phyloP scores from a whole-genome alignment of 2,113 vertebrate genomes.

The Cottus gobio region DNA sequence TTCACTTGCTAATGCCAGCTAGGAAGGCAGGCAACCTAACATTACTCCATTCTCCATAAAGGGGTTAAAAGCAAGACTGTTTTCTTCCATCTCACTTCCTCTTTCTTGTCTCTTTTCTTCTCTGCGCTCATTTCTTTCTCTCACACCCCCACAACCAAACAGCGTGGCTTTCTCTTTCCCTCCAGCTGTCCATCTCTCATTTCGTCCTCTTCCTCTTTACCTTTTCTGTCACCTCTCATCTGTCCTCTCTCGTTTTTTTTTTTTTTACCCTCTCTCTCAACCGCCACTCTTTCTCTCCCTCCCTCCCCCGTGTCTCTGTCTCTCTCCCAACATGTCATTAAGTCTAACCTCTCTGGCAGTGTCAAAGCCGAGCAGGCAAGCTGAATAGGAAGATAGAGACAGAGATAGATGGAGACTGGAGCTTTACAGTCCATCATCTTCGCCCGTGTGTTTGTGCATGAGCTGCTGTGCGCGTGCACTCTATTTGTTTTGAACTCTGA shows the following conservation, averaged over 20 bases:
- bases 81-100: constrained; percentile 28
- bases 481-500: constrained; percentile 60
- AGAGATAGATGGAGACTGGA: constrained; percentile 70
- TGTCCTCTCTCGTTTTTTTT: constrained; percentile 3
- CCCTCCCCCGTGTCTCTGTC: constrained; percentile 44
- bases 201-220: constrained; percentile 36
- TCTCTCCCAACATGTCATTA: constrained; percentile 77
- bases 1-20: constrained; percentile 9
- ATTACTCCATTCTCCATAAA: constrained; percentile 34
- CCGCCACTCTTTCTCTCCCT: constrained; percentile 3
- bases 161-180: constrained; percentile 41
- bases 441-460: constrained; percentile 31
- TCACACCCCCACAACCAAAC: constrained; percentile 39
- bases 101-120: constrained; percentile 24
- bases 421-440: constrained; percentile 70
- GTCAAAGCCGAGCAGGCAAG: constrained; percentile 70
- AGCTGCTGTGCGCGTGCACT: constrained; percentile 25
- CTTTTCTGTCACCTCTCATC: constrained; percentile 49
- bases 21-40: constrained; percentile 12
- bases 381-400: constrained; percentile 73
- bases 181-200: constrained; percentile 37
- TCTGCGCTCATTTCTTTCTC: constrained; percentile 31
- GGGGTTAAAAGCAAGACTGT: constrained; percentile 35
- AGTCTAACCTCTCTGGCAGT: constrained; percentile 78
- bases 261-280: background rate